Evolutionary conservation across 30 jellyfish, hydroid and myxozoan species (phyloP), one percentile per base, ranked within the genome.

Genomic region (Cassiopea andromeda): DNA sequence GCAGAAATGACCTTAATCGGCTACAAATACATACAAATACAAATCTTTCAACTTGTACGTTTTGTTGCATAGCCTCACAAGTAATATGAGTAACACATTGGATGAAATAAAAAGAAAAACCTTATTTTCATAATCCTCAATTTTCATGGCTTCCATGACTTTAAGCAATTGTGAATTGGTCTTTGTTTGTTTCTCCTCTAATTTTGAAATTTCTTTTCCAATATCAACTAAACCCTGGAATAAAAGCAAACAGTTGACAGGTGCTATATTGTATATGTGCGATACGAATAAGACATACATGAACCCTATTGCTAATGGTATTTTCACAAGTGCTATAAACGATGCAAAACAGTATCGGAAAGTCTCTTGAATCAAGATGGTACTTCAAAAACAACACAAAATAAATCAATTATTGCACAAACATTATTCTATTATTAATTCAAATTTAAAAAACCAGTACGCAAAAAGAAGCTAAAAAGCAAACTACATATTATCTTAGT

Each of bases 161-260:
- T 95, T 95, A 46, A 61, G 49, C 19, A 95, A 89, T 70, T 91
- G 98, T 46, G 90, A 64, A 12, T 91, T 91, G 19, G 92, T 87
- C 84, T 88, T 91, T 60, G 69, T 69, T 46, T 69, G 90, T 77
- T 91, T 95, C 46, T 77, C 80, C 16, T 73, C 86, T 77, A 95
- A 50, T 75, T 95, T 95, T 17, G 97, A 78, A 60, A 95, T 91
- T 88, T 95, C 99, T 85, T 95, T 95, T 16, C 81, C 97, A 89
- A 95, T 91, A 76, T 95, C 97, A 70, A 95, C 97, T n/a, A 91
- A 70, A 5, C 99, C 99, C 99, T 95, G 77, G 61, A 82, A 90
- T 44, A 47, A 48, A 48, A 46, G 71, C 10, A 54, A 57, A 85
- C 38, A 85, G 19, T 9, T 73, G 7, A 2, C 10, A 70, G 38